phyloP scores from a whole-genome alignment of 2,888 invertebrate species.

The Watsonalla cultraria region DNA sequence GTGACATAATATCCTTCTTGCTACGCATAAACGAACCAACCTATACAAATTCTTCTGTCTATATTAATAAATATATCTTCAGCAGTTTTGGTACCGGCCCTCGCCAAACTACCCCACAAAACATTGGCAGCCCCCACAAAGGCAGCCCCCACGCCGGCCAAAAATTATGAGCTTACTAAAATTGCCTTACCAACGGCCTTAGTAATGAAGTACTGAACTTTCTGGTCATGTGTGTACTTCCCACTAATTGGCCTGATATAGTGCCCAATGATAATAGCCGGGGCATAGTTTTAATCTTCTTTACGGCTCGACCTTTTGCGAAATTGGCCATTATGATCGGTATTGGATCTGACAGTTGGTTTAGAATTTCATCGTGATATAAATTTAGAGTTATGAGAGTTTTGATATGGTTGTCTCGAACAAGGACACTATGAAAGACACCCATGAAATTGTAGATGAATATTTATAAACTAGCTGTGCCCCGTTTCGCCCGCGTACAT shows the following conservation, averaged over 20 bases:
- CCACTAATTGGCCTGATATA: conserved; percentile 61
- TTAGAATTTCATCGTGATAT: too few species aligned
- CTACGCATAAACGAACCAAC: too few species aligned
- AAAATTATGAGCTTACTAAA: conserved; percentile 51
- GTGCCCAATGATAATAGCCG: conserved; percentile 52
- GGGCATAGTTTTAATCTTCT: conserved; percentile 72
- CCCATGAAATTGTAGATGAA: too few species aligned
- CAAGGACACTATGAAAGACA: too few species aligned
- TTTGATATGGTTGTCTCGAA: background rate
- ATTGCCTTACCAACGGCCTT: conserved; percentile 53
- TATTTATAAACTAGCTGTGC: too few species aligned
- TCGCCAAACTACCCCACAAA: background rate
- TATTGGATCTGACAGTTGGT: background rate
- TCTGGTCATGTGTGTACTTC: conserved; percentile 61
- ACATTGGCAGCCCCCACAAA: conserved; percentile 7
- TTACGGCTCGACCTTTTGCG: conserved; percentile 62
- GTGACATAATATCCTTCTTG: too few species aligned
- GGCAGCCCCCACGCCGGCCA: conserved; percentile 17
- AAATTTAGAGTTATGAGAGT: background rate
- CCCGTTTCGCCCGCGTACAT: too few species aligned
- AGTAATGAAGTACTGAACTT: conserved; percentile 71
- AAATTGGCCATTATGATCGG: conserved; percentile 30
- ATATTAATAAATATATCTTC: too few species aligned
- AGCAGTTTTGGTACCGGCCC: conserved; percentile 2
- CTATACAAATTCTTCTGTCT: too few species aligned